Conservation (phyloP, 2,113 vertebrate genomes). For the Saccopteryx leptura region DNA sequence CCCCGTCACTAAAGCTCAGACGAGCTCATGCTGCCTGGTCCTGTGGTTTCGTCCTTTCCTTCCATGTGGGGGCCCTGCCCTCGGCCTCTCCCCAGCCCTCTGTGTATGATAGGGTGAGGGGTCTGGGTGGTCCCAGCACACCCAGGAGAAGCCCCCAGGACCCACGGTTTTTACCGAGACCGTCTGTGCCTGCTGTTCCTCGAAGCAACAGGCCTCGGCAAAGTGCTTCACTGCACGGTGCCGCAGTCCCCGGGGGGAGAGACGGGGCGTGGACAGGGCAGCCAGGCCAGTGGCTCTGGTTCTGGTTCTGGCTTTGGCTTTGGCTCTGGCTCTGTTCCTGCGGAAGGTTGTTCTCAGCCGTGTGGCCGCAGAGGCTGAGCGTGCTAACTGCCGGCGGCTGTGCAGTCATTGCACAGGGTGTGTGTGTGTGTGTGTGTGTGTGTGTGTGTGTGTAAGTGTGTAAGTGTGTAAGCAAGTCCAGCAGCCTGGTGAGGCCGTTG, state of each 20-base stretch:
- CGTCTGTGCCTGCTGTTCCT: not conserved
- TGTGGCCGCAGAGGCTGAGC: not conserved
- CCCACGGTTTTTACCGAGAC: rapidly evolving
- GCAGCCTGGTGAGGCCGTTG: no score
- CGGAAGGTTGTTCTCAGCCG: no score
- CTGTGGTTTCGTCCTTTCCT: not conserved
- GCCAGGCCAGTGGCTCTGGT: rapidly evolving
- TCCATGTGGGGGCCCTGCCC: rapidly evolving
- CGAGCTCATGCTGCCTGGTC: rapidly evolving
- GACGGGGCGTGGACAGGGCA: no score
- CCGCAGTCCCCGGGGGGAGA: no score
- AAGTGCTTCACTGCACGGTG: rapidly evolving
- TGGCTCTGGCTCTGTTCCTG: not conserved
- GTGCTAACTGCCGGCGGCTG: rapidly evolving
- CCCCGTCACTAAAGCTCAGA: rapidly evolving
- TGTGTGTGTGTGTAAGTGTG: no score
- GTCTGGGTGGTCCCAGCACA: not conserved
- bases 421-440: no score
- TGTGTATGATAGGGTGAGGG: rapidly evolving
- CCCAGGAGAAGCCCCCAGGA: rapidly evolving
- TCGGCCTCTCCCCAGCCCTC: not conserved
- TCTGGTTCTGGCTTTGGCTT: not conserved
- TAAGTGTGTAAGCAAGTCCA: no score
- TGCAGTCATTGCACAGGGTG: not conserved
- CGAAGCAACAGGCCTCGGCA: not conserved